Conservation (phyloP, 1,140 invertebrate genomes). For the Meloidogyne exigua region DNA sequence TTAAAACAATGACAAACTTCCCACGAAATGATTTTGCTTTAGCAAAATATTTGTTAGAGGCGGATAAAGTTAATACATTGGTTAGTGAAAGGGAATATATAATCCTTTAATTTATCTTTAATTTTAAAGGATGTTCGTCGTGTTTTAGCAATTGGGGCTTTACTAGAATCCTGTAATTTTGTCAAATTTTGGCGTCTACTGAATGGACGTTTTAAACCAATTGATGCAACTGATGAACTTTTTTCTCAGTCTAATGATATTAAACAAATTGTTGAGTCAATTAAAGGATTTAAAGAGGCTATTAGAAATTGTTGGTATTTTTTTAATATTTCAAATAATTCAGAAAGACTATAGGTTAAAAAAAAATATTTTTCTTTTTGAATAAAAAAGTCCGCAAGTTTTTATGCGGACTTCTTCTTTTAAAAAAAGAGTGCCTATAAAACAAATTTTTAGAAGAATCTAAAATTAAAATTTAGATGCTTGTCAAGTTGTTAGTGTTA, state of each 20-base stretch:
- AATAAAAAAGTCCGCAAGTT: no score
- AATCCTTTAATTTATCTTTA: background rate
- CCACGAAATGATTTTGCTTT: constrained; percentile 59
- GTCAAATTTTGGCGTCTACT: constrained; percentile 72
- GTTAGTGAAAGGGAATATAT: constrained; percentile 30
- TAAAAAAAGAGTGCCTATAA: no score
- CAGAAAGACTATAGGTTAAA: no score
- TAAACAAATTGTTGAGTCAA: constrained; percentile 61
- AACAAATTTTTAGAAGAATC: no score
- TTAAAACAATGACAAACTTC: constrained; percentile 62
- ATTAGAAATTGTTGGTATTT: constrained; percentile 78
- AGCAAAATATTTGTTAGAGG: constrained; percentile 61
- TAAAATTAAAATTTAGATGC: constrained; percentile 74
- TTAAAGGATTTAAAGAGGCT: constrained; percentile 89
- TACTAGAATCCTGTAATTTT: constrained; percentile 62
- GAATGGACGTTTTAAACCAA: constrained; percentile 65
- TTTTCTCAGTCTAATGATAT: constrained; percentile 58
- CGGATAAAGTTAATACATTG: constrained; percentile 44
- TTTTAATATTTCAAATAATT: background rate
- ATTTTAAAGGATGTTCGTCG: constrained; percentile 51
- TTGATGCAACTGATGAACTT: constrained; percentile 54
- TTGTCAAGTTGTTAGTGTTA: constrained; percentile 92
- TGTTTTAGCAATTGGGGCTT: constrained; percentile 51
- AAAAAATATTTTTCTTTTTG: no score
- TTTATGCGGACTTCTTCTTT: no score